Conservation (phyloP, 2,113 vertebrate genomes). For the Rhea pennata region DNA sequence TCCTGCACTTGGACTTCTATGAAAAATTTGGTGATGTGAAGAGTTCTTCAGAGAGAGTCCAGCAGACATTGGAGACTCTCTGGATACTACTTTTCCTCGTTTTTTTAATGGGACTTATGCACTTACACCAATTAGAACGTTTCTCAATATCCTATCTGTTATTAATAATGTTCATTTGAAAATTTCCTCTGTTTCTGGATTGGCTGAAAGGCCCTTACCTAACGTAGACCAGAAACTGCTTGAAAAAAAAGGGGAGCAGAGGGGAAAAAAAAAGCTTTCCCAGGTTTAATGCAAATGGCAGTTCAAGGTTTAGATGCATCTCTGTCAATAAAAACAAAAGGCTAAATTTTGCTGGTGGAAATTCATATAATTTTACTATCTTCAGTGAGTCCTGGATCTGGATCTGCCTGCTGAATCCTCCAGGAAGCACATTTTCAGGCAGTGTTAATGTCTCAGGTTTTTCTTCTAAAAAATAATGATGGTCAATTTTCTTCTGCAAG, state of each 20-base stretch:
- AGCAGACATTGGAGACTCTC: not conserved
- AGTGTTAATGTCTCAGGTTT: conserved; percentile 15
- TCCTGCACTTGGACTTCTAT: not conserved
- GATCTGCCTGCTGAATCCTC: not conserved
- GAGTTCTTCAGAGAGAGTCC: not conserved
- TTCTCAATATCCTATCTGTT: not conserved
- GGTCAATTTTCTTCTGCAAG: not conserved
- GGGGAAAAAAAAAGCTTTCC: not conserved
- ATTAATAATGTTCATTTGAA: not conserved
- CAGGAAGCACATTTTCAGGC: not conserved
- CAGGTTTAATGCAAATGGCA: not conserved
- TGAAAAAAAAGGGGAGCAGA: not conserved
- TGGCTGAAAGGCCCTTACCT: not conserved
- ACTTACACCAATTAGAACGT: not conserved
- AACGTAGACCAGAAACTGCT: not conserved
- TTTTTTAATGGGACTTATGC: not conserved
- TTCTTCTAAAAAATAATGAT: not conserved
- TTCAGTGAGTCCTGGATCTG: not conserved
- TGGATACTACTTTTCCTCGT: not conserved
- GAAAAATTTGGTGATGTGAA: not conserved
- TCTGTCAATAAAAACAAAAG: not conserved
- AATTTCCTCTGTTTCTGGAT: not conserved
- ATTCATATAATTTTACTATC: not conserved
- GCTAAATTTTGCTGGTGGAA: not conserved
- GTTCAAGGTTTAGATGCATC: not conserved